These are phyloP conservation scores for Sebastolobus altivelis DNA, from an alignment of 2,797 vertebrate genomes.

Conservation along the genomic window DNA sequence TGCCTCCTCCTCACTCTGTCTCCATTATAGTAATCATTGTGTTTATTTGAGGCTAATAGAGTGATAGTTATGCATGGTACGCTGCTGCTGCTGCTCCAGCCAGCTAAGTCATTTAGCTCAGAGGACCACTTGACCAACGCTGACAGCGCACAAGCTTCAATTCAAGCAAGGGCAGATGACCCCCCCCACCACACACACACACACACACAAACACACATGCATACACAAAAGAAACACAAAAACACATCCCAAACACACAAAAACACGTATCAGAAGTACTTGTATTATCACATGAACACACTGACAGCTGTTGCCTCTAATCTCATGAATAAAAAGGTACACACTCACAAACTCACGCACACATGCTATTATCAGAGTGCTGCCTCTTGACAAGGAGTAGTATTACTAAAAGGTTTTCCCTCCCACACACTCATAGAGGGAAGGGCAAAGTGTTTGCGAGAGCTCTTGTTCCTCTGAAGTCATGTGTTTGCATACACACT, in stretches of 20 bases:
- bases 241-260: background rate
- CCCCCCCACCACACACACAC: background rate
- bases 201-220: background rate
- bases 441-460: constrained; percentile 53
- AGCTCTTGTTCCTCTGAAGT: constrained; percentile 60
- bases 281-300: constrained; percentile 5
- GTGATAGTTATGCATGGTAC: constrained; percentile 55
- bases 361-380: constrained; percentile 41
- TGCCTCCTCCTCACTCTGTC: constrained; percentile 38
- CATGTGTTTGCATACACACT: constrained; percentile 45
- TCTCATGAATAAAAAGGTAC: constrained; percentile 30
- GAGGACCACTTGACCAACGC: constrained; percentile 76
- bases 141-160: constrained; percentile 63
- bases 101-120: constrained; percentile 61
- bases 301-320: constrained; percentile 22
- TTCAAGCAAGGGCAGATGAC: constrained; percentile 54
- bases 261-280: background rate
- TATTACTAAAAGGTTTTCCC: constrained; percentile 68
- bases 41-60: constrained; percentile 58
- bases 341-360: background rate
- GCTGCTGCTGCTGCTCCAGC: constrained; percentile 30
- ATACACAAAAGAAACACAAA: background rate
- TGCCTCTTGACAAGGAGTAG: constrained; percentile 62
- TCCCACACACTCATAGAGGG: constrained; percentile 61
- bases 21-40: constrained; percentile 53